Evolutionary conservation across 2,113 vertebrate species (phyloP).

Genomic region (Ailurus styani): DNA sequence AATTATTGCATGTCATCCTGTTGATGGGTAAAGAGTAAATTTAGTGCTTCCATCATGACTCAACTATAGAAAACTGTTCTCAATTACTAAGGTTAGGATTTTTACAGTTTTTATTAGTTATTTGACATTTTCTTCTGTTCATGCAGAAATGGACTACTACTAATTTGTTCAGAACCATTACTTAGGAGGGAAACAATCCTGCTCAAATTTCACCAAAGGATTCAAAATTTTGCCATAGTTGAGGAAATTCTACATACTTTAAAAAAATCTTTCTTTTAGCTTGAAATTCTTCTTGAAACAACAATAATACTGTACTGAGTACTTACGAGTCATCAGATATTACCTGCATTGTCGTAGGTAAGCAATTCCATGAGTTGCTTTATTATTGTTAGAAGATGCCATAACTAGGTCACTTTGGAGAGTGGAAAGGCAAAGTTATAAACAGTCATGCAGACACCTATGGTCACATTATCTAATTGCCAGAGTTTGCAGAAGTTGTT

Average conservation of each 20-base stretch:
- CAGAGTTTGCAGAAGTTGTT: background rate
- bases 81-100: background rate
- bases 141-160: background rate
- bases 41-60: background rate
- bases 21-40: background rate
- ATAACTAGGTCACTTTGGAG: background rate
- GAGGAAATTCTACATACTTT: background rate
- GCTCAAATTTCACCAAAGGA: background rate
- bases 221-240: background rate
- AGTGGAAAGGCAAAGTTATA: background rate
- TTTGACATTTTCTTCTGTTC: background rate
- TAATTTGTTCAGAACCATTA: background rate
- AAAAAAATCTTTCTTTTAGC: background rate
- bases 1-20: background rate
- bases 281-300: background rate
- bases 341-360: background rate
- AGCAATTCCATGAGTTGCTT: background rate
- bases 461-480: background rate
- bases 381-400: background rate
- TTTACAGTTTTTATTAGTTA: background rate
- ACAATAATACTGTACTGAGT: background rate
- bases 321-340: background rate
- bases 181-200: background rate
- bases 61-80: background rate
- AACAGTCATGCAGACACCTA: background rate